These are phyloP conservation scores for Glaucidium brasilianum DNA, from an alignment of 2,113 vertebrate genomes.

Conservation along the genomic window DNA sequence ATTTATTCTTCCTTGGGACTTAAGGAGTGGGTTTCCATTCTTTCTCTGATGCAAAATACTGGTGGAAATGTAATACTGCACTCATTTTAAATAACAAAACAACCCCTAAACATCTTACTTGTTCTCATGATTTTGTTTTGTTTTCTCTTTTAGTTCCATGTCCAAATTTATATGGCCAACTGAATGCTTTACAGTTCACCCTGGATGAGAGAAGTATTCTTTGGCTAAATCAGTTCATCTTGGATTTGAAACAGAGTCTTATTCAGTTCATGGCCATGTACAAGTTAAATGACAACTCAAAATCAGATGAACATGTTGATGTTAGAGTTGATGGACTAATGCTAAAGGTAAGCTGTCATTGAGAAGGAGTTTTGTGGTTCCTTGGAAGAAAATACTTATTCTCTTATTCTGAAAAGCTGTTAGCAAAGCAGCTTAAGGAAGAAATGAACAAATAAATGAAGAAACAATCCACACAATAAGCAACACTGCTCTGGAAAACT, in stretches of 20 bases:
- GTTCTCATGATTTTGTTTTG: not conserved
- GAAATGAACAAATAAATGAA: not conserved
- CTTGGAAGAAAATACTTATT: not conserved
- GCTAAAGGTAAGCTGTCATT: constrained; percentile 84
- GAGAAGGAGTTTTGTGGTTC: not conserved
- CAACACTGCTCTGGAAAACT: not conserved
- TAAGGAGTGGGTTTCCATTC: not conserved
- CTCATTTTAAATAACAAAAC: rapidly evolving
- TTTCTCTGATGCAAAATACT: not conserved
- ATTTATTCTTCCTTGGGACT: not conserved
- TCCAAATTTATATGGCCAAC: constrained; percentile 92
- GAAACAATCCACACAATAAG: not conserved
- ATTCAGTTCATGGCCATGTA: constrained; percentile 97
- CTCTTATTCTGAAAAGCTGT: not conserved
- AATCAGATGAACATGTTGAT: constrained; percentile 95
- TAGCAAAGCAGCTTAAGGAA: not conserved
- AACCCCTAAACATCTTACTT: not conserved
- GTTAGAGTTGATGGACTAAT: constrained; percentile 93
- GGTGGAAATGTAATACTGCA: not conserved
- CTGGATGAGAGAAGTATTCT: constrained; percentile 94
- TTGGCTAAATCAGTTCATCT: constrained; percentile 95
- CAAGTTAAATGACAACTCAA: constrained; percentile 91
- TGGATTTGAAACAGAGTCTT: constrained; percentile 95
- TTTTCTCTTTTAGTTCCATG: constrained; percentile 86
- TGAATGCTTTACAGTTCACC: constrained; percentile 95